Evolutionary conservation across 2,113 vertebrate species (phyloP).

Genomic region (Pampusana beccarii): DNA sequence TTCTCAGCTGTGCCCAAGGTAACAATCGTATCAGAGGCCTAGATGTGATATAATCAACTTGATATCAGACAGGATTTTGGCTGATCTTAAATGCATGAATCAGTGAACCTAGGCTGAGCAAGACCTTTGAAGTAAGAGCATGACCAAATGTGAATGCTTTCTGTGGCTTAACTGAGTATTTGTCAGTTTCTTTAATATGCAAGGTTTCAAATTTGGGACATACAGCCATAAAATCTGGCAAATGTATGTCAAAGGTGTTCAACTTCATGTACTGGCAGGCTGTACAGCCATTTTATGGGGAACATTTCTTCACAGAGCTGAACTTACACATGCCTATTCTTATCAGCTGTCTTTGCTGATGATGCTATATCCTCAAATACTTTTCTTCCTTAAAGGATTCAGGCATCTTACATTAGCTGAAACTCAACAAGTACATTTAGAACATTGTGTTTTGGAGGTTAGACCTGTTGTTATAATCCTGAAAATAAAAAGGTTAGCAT

Average conservation of each 20-base stretch:
- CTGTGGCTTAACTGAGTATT: background rate
- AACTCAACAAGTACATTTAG: background rate
- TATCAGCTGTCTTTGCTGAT: background rate
- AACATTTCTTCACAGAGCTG: background rate
- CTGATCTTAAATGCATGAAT: background rate
- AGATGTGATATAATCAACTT: background rate
- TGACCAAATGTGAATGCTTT: background rate
- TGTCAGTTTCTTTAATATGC: background rate
- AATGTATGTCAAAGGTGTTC: background rate
- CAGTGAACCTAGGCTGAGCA: background rate
- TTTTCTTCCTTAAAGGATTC: background rate
- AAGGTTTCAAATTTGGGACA: background rate
- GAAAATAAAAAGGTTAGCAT: background rate
- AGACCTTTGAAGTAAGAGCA: background rate
- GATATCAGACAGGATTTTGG: background rate
- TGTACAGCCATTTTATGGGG: background rate
- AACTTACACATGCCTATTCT: background rate
- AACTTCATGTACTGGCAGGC: background rate
- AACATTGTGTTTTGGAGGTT: background rate
- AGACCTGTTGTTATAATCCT: background rate
- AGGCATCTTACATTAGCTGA: background rate
- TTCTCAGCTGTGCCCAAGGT: background rate
- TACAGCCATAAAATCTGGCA: background rate
- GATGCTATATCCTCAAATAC: background rate
- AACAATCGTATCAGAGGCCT: accelerated